Evolutionary conservation across 2,797 vertebrate genomes (phyloP), one percentile per base, ranked within the genome.

Genomic region (Paratrypauchen microcephalus): DNA sequence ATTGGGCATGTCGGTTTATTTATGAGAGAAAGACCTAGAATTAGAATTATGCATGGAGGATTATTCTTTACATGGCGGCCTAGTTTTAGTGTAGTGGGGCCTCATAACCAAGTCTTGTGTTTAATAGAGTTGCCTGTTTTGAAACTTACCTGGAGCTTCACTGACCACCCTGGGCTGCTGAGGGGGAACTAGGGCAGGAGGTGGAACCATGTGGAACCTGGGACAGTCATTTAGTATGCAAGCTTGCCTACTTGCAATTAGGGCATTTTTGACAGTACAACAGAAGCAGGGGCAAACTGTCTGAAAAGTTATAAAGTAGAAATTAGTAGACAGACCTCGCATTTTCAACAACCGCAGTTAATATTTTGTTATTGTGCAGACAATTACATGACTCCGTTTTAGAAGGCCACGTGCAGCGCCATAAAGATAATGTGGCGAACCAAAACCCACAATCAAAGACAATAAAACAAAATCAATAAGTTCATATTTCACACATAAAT

Each of bases 91-190:
- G 13, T 4, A 45, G 41, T 45, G 3, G 41, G 13, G 4, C 13
- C 41, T 45, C 41, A 45, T 45, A 13, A 15, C 13, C 15, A 3
- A 45, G 15, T 45, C 41, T 41, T 12, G 11, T 47, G 15, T 47
- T 47, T 21, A 8, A 52, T n/a, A 2, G 19, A 50, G 6, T 50
- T 59, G 57, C 2, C 6, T 28, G 58, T 5, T 30, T 24, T 39
- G 7, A 6, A 5, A 71, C 77, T 69, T 81, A 83, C 82, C 47
- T 60, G 7, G 6, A 76, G 28, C 28, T 19, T 72, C 28, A 13
- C 52, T 36, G n/a, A 1, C 4, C 5, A 12, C 0, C 11, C 41
- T 2, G 66, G 52, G 6, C 19, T 6, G 4, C 2, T 28, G 56
- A 16, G 5, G 13, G 0, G 68, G 75, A 0, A 48, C 0, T 5